Percentiles rank a stretch among this genome's conserved stretches.
Evolutionary conservation across 2,888 invertebrate species (phyloP).

Genomic region (Himalopsyche japonica): DNA sequence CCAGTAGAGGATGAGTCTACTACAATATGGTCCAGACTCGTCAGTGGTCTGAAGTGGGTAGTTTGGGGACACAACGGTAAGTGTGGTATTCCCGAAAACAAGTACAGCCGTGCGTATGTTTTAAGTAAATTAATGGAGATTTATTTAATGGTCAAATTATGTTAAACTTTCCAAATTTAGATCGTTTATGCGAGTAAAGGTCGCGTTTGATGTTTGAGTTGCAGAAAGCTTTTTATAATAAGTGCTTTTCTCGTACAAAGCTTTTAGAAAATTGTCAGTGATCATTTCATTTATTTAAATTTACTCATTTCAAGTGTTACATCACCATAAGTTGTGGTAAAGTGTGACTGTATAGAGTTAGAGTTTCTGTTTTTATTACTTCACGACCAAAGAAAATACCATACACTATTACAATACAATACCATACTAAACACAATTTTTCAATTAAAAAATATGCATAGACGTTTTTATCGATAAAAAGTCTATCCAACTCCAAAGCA

Average conservation of each 20-base stretch:
- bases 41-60: constrained; percentile 38
- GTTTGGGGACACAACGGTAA: constrained; percentile 29
- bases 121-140: not conserved
- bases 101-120: not conserved
- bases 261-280: too few species aligned
- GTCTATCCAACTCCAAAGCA: too few species aligned
- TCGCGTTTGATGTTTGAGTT: not conserved
- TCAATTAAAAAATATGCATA: too few species aligned
- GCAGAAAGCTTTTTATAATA: not conserved
- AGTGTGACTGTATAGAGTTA: too few species aligned
- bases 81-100: not conserved
- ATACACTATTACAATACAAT: too few species aligned
- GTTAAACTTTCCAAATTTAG: not conserved
- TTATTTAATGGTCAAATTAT: not conserved
- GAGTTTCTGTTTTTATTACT: too few species aligned
- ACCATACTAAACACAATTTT: too few species aligned
- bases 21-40: constrained; percentile 37
- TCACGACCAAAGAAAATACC: too few species aligned
- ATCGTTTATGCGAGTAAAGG: not conserved
- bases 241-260: not conserved
- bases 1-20: constrained; percentile 30
- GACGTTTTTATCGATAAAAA: too few species aligned
- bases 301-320: too few species aligned
- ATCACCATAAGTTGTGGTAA: too few species aligned
- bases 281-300: too few species aligned